Base-by-base conservation (phyloP, 1,140 invertebrate species). In the Formica selysi region DNA sequence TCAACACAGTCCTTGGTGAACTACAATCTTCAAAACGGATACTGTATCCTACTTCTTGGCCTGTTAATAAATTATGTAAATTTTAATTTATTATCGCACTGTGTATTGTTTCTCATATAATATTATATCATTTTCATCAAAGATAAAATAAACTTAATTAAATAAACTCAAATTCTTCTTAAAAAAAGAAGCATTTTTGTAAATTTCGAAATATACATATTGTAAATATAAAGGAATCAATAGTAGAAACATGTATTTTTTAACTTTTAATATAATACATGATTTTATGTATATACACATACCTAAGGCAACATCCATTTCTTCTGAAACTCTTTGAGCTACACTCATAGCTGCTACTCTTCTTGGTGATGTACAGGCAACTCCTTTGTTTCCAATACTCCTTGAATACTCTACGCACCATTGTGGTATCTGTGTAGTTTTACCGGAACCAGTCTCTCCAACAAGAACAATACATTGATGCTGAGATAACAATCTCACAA, bases 1-100 rank as follows among this genome's bases (percentile, higher is more conserved):
- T 97, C 0, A 98, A 95, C 59, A 99, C 95, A 0, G 99, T 99
- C 94, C 98, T 98, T 0, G 98, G 96, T 19, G 98, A 98, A 29
- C 99, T 99, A 92, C 99, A 99, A 95, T 99, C 99, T 95, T 99
- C 99, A 94, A 99, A 99, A 96, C 99, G 98, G 92, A 99, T 99
- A 92, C 98, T 99, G 94, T 99, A 99, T 83, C 99, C 99, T 22
- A 99, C 99, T 96, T 99, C 98, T 93, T 98, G 97, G 11, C 99
- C 98, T 94, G 32, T 80, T 85, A 29, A 38, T 44, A n/a, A 32
- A 32, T 36, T 26, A 67, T 10, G 1, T 13, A 22, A 8, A 44
- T 57, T 70, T 80, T 41, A 41, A 44, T 65, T 78, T 44, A 29
- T 29, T n/a, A 44, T 0, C 8, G 0, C 19, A 26, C 6, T 3